These are phyloP conservation scores for Xenops minutus DNA, from an alignment of 2,797 vertebrate genomes.

Conservation along the genomic window DNA sequence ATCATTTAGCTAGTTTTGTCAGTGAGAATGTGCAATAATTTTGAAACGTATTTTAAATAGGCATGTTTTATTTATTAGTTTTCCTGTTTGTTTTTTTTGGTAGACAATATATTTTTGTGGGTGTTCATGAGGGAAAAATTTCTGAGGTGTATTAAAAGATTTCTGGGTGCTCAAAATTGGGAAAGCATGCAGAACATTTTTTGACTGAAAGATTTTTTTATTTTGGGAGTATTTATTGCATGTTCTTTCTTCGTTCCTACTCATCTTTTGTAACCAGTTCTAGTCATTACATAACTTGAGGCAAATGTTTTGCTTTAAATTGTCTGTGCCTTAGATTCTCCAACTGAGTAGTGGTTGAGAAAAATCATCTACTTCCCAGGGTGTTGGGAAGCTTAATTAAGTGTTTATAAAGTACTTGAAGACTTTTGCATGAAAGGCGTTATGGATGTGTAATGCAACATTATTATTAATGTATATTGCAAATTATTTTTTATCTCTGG, in stretches of 20 bases:
- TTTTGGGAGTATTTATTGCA: neutral
- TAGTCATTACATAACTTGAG: neutral
- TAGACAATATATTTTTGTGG: neutral
- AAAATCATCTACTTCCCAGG: neutral
- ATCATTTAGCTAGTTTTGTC: neutral
- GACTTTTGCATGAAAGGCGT: neutral
- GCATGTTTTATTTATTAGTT: neutral
- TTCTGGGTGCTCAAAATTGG: neutral
- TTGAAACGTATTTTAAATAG: neutral
- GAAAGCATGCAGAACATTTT: neutral
- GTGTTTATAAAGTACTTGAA: slow-evolving; percentile 14
- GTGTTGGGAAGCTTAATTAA: neutral
- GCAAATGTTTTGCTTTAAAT: neutral
- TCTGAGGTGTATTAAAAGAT: neutral
- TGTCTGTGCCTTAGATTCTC: neutral
- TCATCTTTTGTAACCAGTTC: neutral
- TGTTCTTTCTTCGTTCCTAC: neutral
- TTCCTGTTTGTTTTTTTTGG: neutral
- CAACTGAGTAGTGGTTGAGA: neutral
- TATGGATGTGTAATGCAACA: neutral
- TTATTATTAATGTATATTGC: slow-evolving; percentile 14
- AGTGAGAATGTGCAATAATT: neutral
- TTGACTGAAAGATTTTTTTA: neutral
- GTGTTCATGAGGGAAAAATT: neutral
- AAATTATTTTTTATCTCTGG: slow-evolving; percentile 57